A percentile compares a stretch with the other conserved stretches of the same genome.
Conservation (phyloP, 2,113 vertebrate species). For the Zingel zingel region DNA sequence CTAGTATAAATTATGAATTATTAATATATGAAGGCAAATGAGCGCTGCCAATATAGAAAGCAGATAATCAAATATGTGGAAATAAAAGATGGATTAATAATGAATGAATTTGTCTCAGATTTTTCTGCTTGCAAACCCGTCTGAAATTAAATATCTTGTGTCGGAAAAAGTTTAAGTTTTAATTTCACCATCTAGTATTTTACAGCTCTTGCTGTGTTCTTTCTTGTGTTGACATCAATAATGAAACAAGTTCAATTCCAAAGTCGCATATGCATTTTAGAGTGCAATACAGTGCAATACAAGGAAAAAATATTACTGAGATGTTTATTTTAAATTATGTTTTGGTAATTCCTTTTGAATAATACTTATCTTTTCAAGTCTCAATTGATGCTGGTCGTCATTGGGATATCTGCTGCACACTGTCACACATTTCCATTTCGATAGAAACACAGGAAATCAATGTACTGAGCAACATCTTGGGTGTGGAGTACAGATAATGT, state of each 20-base stretch:
- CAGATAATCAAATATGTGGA: conserved; percentile 77
- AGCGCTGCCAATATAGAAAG: conserved; percentile 67
- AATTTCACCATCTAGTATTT: conserved; percentile 54
- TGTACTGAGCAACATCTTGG: conserved; percentile 29
- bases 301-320: neutral
- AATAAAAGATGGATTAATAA: conserved; percentile 80
- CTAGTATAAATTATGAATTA: conserved; percentile 65
- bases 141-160: conserved; percentile 58
- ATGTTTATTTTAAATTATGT: neutral
- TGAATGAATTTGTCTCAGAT: conserved; percentile 77
- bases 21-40: conserved; percentile 72
- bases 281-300: conserved; percentile 10
- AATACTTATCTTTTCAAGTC: neutral
- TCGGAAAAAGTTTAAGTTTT: conserved; percentile 36
- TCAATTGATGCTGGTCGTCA: conserved; percentile 3
- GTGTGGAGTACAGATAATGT: conserved; percentile 30
- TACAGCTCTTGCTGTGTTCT: conserved; percentile 35
- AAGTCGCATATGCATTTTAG: conserved; percentile 18
- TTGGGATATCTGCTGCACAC: neutral
- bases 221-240: conserved; percentile 40
- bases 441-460: conserved; percentile 20
- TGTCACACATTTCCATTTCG: conserved; percentile 29
- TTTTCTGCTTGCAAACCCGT: conserved; percentile 49
- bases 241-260: conserved; percentile 26
- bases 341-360: neutral